These are phyloP conservation scores for Mimachlamys varia DNA, from an alignment of 2,888 invertebrate species.

Conservation along the genomic window DNA sequence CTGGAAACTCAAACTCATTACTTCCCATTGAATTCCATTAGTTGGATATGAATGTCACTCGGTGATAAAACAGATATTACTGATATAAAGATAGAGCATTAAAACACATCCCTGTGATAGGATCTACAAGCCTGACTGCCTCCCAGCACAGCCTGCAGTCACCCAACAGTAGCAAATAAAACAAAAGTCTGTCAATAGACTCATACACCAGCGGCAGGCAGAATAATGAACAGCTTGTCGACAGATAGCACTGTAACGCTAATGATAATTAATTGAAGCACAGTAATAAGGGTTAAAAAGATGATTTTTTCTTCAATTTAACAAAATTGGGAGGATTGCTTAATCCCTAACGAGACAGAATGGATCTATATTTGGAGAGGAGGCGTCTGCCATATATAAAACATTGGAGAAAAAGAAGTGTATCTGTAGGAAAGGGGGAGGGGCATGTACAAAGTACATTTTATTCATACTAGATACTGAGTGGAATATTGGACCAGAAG, in stretches of 20 bases:
- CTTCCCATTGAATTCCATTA: slow-evolving; percentile 17
- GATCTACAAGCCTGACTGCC: slow-evolving; percentile 1
- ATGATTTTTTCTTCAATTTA: no score
- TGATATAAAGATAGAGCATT: slow-evolving; percentile 12
- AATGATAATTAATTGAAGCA: neutral
- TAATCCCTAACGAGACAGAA: neutral
- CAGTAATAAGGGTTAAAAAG: no score
- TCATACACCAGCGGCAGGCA: no score
- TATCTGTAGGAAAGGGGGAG: no score
- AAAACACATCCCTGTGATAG: neutral
- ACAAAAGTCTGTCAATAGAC: neutral
- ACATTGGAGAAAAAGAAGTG: no score
- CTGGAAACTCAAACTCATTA: slow-evolving; percentile 5
- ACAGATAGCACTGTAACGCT: neutral
- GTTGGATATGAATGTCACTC: neutral
- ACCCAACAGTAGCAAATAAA: neutral
- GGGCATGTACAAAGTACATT: neutral
- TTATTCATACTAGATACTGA: neutral
- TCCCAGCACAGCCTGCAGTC: neutral
- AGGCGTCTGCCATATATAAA: no score
- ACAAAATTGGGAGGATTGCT: no score
- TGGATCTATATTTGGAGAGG: no score
- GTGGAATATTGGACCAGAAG: neutral
- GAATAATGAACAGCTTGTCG: neutral
- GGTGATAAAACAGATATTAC: neutral